Percentiles rank a stretch among this genome's conserved stretches.
Evolutionary conservation across 1,140 invertebrate species (phyloP).

Genomic region (Melanaphis sacchari): DNA sequence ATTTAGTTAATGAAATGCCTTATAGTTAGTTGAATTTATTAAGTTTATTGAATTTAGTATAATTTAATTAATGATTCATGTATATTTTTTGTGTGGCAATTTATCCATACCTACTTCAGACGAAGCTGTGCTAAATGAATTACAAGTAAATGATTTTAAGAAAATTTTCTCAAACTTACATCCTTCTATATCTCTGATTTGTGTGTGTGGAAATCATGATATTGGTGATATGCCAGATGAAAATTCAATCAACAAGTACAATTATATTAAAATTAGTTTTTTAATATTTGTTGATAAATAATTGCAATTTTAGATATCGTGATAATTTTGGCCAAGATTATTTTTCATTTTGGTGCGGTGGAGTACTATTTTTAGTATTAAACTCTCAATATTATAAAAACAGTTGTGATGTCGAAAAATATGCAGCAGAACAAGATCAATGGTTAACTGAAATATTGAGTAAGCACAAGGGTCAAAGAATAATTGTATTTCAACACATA

Average conservation of each 20-base stretch:
- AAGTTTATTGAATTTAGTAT: not conserved
- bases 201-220: constrained; percentile 71
- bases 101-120: constrained; percentile 26
- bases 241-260: constrained; percentile 63
- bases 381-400: constrained; percentile 68
- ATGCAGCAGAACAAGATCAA: constrained; percentile 64
- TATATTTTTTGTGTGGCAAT: not conserved
- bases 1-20: constrained; percentile 68
- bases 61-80: not conserved
- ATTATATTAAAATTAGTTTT: not conserved
- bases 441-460: constrained; percentile 65
- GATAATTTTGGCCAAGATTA: constrained; percentile 68
- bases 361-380: constrained; percentile 68
- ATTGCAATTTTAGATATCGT: constrained; percentile 62
- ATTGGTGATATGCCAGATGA: constrained; percentile 67
- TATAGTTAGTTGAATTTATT: constrained; percentile 60
- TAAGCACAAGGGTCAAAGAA: constrained; percentile 57
- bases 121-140: constrained; percentile 60
- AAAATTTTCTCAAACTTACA: constrained; percentile 65
- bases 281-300: not conserved
- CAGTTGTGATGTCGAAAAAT: constrained; percentile 61
- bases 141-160: constrained; percentile 66
- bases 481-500: constrained; percentile 69
- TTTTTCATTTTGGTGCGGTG: constrained; percentile 68
- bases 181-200: constrained; percentile 66